Percentiles rank a stretch among this genome's conserved stretches.
Conservation (phyloP, 2,888 invertebrate species). For the Physocephala rufipes region DNA sequence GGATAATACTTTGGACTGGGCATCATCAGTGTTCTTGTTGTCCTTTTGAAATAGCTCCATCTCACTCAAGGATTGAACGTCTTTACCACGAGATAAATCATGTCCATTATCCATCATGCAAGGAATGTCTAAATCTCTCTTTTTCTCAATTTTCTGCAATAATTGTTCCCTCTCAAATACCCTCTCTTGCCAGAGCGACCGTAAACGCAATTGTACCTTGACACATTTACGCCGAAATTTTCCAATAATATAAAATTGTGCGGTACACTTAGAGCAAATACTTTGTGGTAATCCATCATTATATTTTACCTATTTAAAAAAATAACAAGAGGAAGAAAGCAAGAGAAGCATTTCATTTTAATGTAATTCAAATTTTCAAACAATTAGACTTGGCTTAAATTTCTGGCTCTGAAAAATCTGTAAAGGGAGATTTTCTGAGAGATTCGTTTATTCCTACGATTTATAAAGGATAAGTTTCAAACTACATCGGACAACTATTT, state of each 20-base stretch:
- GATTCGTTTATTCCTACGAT: too few relatives aligned
- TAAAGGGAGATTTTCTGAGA: too few relatives aligned
- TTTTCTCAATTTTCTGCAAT: background rate
- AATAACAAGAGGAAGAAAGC: background rate
- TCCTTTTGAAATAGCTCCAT: conserved; percentile 26
- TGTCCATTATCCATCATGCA: conserved; percentile 41
- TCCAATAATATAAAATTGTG: conserved; percentile 58
- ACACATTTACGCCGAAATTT: conserved; percentile 59
- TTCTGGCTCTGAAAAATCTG: too few relatives aligned
- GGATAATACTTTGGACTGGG: background rate
- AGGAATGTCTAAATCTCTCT: conserved; percentile 23
- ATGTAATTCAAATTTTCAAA: background rate
- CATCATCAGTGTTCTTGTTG: conserved; percentile 27
- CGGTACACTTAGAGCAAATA: conserved; percentile 59
- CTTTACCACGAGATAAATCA: conserved; percentile 46
- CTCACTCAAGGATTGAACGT: conserved; percentile 37
- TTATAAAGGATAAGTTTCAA: too few relatives aligned
- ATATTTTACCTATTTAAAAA: conserved; percentile 50
- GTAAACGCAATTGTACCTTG: conserved; percentile 56
- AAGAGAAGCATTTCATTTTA: background rate
- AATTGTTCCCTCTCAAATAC: conserved; percentile 34
- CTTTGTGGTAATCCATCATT: conserved; percentile 59
- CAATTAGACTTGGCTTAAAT: too few relatives aligned
- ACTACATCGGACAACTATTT: too few relatives aligned
- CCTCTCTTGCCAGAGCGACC: conserved; percentile 45